Base-by-base conservation (phyloP, 2,888 invertebrate species). In the Aethes cnicana region DNA sequence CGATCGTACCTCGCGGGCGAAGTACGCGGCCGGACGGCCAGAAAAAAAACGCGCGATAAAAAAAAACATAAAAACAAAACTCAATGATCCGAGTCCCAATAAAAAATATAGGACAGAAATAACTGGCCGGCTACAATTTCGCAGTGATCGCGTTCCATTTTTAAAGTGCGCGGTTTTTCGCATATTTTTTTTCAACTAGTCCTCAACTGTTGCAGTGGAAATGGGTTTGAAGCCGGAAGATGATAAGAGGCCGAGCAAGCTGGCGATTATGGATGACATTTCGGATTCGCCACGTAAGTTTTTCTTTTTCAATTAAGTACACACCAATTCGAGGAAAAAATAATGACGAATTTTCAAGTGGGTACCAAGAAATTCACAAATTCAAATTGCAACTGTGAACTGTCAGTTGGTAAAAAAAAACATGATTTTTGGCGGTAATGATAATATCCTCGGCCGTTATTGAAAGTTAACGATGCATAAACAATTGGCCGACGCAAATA, bases 141-240 rank as follows among this genome's bases (percentile, higher is more conserved):
- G 50, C 47, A 28, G 58, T 60, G 60, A 50, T 56, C 48, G 33
- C 36, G 25, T 56, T 46, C 37, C 25, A 47, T 54, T 20, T 28
- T 26, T 17, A 44, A 41, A 53, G 55, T 60, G 63, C 63, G 63
- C 59, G 59, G 18, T 56, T 67, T 61, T 63, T 55, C 39, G 60
- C 53, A 46, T 66, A 12, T 53, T 61, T 59, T 61, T 64, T 63
- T 60, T 67, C 66, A 59, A 54, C 55, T 53, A 52, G 52, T 60
- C 62, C 55, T 57, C 55, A 54, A 62, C 57, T 63, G 53, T 63
- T 47, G 60, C 71, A 71, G 86, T 85, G 84, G 82, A 73, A 75
- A 89, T 89, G 89, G 89, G 89, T 72, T 77, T 90, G 68, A 89
- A 79, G 63, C 68, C 77, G 44, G 89, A 88, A 60, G 89, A 87